phyloP scores from a whole-genome alignment of 2,797 vertebrate genomes.

The Graptemys geographica region DNA sequence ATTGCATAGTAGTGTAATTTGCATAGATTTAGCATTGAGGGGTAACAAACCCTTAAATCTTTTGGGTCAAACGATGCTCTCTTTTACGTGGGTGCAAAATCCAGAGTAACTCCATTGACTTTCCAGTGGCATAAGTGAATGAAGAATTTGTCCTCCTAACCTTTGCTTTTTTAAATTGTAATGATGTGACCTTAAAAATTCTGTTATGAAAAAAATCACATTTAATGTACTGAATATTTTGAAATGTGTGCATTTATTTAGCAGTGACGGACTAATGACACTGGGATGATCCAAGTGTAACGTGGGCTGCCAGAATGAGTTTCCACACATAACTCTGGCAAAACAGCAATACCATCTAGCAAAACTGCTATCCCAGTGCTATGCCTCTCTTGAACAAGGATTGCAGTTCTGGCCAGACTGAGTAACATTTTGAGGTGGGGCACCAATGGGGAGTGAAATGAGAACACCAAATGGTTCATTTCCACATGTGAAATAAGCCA shows the following conservation, averaged over 20 bases:
- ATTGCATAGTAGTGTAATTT: neutral
- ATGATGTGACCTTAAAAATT: neutral
- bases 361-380: neutral
- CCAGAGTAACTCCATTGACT: neutral
- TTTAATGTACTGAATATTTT: neutral
- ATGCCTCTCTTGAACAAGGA: neutral
- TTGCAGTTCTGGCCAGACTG: neutral
- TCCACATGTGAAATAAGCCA: neutral
- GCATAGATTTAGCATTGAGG: neutral
- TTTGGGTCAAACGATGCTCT: neutral
- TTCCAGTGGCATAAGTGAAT: neutral
- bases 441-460: neutral
- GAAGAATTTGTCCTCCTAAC: neutral
- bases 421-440: neutral
- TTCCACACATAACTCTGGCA: no score
- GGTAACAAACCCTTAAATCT: neutral
- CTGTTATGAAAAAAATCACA: no score
- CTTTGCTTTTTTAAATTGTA: neutral
- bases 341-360: no score
- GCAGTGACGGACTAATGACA: neutral
- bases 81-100: neutral
- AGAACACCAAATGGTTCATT: neutral
- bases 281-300: neutral
- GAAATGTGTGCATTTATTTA: neutral
- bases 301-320: no score